A percentile compares a stretch with the other conserved stretches of the same genome.
Evolutionary conservation across 2,888 invertebrate species (phyloP).

Genomic region (Emmelina monodactyla): DNA sequence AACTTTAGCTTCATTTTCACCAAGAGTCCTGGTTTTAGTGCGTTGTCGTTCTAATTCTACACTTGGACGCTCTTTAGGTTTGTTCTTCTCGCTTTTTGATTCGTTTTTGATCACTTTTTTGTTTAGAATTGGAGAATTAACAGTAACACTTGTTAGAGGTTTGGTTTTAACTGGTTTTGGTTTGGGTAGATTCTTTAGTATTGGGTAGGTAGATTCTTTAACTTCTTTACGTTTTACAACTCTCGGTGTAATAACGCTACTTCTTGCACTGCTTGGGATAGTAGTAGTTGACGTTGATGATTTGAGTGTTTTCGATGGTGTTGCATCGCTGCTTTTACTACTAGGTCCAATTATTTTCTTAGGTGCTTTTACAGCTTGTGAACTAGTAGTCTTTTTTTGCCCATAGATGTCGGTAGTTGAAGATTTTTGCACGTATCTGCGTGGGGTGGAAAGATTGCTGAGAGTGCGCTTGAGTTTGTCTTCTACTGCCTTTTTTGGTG

Average conservation of each 20-base stretch:
- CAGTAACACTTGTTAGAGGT: constrained; percentile 29
- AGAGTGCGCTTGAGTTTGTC: constrained; percentile 32
- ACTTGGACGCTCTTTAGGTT: constrained; percentile 7
- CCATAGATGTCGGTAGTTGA: constrained; percentile 42
- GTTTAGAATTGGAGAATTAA: constrained; percentile 40
- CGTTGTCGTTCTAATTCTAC: constrained; percentile 28
- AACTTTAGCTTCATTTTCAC: constrained; percentile 49
- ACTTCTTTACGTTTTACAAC: no score
- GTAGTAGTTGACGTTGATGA: constrained; percentile 36
- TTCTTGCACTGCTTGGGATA: constrained; percentile 20
- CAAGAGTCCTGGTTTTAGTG: constrained; percentile 47
- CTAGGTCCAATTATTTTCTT: constrained; percentile 25
- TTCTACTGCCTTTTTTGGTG: constrained; percentile 22
- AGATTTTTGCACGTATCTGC: constrained; percentile 32
- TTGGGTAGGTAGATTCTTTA: no score
- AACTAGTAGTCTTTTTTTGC: constrained; percentile 25
- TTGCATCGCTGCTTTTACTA: constrained; percentile 15
- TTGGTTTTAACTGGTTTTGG: neutral
- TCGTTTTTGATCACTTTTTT: constrained; percentile 18
- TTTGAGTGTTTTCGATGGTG: no score
- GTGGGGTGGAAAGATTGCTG: constrained; percentile 32
- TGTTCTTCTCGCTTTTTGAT: constrained; percentile 4
- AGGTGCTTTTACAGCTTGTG: constrained; percentile 25
- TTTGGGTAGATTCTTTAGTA: no score
- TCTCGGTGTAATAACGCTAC: constrained; percentile 13